Percentiles rank a stretch among this genome's conserved stretches.
phyloP scores from a whole-genome alignment of 1,140 invertebrate genomes.

The Caerostris extrusa region DNA sequence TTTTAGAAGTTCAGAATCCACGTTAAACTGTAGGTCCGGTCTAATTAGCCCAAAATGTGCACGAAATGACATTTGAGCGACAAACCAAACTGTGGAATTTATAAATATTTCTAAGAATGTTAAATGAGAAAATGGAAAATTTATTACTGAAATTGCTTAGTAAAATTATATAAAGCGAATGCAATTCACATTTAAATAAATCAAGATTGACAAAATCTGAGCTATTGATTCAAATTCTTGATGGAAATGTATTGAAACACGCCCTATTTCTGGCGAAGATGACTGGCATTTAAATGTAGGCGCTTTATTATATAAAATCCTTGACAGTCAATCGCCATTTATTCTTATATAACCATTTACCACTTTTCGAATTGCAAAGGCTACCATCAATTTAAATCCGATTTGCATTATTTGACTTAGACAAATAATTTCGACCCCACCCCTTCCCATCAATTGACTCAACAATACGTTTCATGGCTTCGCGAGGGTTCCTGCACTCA shows the following conservation, averaged over 20 bases:
- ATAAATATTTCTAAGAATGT: too few relatives aligned
- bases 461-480: slow-evolving; percentile 63
- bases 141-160: too few relatives aligned
- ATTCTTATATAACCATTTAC: neutral
- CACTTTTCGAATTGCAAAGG: neutral
- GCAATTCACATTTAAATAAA: too few relatives aligned
- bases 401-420: slow-evolving; percentile 17
- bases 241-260: neutral
- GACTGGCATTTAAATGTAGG: neutral
- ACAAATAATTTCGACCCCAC: neutral
- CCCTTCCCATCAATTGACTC: slow-evolving; percentile 55
- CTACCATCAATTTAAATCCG: slow-evolving; percentile 15
- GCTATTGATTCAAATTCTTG: neutral
- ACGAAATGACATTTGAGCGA: too few relatives aligned
- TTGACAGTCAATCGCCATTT: neutral
- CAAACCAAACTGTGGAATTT: too few relatives aligned
- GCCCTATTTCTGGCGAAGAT: neutral
- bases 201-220: too few relatives aligned
- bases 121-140: too few relatives aligned
- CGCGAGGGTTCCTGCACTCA: slow-evolving; percentile 50
- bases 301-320: neutral
- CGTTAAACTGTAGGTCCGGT: too few relatives aligned
- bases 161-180: too few relatives aligned
- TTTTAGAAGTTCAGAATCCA: too few relatives aligned
- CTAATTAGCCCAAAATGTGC: too few relatives aligned